Evolutionary conservation across 2,113 vertebrate species (phyloP).

Genomic region (Nansenia antarctica): DNA sequence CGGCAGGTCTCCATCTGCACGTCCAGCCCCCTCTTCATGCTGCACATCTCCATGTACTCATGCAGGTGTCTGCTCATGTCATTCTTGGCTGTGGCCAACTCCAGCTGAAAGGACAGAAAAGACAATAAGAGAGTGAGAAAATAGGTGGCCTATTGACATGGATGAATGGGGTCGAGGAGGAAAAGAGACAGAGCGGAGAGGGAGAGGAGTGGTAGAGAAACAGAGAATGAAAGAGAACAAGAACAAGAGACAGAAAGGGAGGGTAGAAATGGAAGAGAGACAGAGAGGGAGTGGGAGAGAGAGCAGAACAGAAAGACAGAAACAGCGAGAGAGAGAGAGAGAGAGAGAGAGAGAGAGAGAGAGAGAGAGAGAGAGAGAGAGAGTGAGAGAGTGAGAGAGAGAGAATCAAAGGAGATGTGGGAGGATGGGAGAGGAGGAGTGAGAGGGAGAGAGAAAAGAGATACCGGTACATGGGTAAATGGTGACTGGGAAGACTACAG

Average conservation of each 20-base stretch:
- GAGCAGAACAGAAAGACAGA: neutral
- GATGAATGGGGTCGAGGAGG: too few species aligned
- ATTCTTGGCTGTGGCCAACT: conserved; percentile 89
- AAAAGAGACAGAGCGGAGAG: neutral
- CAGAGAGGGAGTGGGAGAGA: neutral
- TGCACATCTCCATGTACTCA: conserved; percentile 96
- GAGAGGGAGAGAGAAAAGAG: neutral
- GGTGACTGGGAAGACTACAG: neutral
- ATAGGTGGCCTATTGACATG: too few species aligned
- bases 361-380: neutral
- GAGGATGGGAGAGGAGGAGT: neutral
- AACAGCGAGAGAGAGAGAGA: neutral
- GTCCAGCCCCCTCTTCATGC: conserved; percentile 91
- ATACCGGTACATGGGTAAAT: neutral
- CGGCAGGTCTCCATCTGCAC: conserved; percentile 87
- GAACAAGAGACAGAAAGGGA: too few species aligned
- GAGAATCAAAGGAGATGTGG: neutral
- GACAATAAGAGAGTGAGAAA: neutral
- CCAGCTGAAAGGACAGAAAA: conserved; percentile 71
- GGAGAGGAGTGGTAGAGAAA: neutral
- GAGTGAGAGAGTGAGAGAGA: neutral
- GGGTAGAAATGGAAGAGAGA: neutral
- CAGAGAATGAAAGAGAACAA: too few species aligned
- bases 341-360: neutral
- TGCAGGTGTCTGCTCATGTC: conserved; percentile 93